Evolutionary conservation across 2,888 invertebrate genomes (phyloP), one percentile per base, ranked within the genome.

Genomic region (Crioceris asparagi): DNA sequence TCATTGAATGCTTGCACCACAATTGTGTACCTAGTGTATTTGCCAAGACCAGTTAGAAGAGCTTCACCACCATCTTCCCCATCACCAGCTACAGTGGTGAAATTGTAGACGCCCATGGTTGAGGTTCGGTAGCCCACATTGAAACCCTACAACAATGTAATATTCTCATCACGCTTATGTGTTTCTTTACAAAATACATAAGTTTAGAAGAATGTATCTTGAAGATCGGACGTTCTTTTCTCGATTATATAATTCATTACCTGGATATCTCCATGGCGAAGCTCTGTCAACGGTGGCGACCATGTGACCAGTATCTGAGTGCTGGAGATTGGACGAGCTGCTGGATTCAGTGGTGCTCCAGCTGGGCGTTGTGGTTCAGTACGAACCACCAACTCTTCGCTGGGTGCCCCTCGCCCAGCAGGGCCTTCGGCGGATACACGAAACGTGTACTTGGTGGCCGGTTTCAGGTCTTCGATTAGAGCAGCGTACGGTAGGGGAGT

Each of bases 1-100:
- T 80, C 79, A 60, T 83, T 83, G 55, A 78, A 80, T 2, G 81
- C 81, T 57, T 82, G 80, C 25, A 78, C 76, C 10, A 79, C 78
- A 26, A 82, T 69, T 17, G 74, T 74, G 51, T 81, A 82, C 41
- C 77, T 68, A 1, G 78, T 77, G 52, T 74, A 80, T 43, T 79
- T 78, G 32, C 71, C 67, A 26, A 82, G 62, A 14, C 75, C 76
- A 6, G 74, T 71, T 21, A 84, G 57, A 31, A 77, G 56, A 19
- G 78, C 56, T 59, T 80, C 79, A 0, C 77, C 77, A 7, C 77
- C 77, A 39, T 77, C 79, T 46, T 79, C 80, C 0, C 77, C 78
- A 52, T 79, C 79, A 0, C 79, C 78, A 14, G 72, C 71, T 2
- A 80, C 72, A 1, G 78, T 74, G 0, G 78, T 79, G 51, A 77